phyloP scores from a whole-genome alignment of 2,888 invertebrate genomes.

The Crematogaster levior region DNA sequence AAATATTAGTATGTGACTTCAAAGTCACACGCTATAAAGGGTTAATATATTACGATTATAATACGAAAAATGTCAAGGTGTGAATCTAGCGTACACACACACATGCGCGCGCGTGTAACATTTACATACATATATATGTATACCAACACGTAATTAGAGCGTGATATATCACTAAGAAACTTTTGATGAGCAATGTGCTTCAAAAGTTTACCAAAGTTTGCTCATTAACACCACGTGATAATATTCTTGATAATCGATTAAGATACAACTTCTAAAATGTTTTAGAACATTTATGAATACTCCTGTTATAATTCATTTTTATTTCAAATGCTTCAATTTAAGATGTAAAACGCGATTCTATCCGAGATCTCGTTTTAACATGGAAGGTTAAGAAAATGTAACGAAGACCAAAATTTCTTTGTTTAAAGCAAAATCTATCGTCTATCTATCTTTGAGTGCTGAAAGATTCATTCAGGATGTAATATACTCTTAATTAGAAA shows the following conservation, averaged over 20 bases:
- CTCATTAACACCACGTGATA: slow-evolving; percentile 16
- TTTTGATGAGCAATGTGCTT: slow-evolving; percentile 25
- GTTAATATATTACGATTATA: no score
- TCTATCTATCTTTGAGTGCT: no score
- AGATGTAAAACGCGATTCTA: background rate
- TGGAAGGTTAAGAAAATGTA: background rate
- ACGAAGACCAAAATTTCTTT: background rate
- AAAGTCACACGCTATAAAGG: no score
- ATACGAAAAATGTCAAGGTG: background rate
- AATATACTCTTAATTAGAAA: background rate
- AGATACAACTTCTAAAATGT: slow-evolving; percentile 3
- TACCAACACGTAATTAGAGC: slow-evolving; percentile 19
- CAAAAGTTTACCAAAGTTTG: slow-evolving; percentile 30
- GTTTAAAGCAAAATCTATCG: background rate
- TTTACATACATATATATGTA: background rate
- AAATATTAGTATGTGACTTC: no score
- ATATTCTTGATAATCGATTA: slow-evolving; percentile 27
- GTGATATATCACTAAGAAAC: slow-evolving; percentile 33
- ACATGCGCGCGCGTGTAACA: no score
- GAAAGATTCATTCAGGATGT: background rate
- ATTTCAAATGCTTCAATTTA: background rate
- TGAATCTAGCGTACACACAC: no score
- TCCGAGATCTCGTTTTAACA: background rate
- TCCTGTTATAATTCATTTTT: background rate
- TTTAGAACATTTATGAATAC: background rate